Evolutionary conservation across 2,797 vertebrate genomes (phyloP).

Genomic region (Diplodus puntazzo): DNA sequence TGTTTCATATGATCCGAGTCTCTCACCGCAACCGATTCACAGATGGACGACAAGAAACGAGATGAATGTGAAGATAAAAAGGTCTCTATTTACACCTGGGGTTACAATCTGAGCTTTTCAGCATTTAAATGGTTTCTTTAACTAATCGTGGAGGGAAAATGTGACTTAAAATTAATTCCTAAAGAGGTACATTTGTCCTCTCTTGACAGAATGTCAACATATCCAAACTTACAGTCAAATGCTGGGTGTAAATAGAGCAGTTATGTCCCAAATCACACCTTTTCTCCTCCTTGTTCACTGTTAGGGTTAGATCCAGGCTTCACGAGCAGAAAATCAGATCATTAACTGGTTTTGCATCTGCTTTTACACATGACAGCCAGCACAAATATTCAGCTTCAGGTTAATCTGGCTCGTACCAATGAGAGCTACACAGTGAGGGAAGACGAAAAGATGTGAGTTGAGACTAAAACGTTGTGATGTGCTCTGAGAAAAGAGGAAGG

Average conservation of each 20-base stretch:
- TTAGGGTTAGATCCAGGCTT: slow-evolving; percentile 5
- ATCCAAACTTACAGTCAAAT: slow-evolving; percentile 15
- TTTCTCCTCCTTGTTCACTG: slow-evolving; percentile 1
- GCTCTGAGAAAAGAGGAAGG: slow-evolving; percentile 1
- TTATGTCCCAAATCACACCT: slow-evolving; percentile 1
- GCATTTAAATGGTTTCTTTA: slow-evolving; percentile 18
- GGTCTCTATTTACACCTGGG: slow-evolving; percentile 38
- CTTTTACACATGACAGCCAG: slow-evolving; percentile 1
- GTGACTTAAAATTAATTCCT: neutral
- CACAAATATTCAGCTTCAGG: slow-evolving; percentile 6
- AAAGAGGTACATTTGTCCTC: neutral
- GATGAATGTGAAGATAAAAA: slow-evolving; percentile 4
- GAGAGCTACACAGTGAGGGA: slow-evolving; percentile 9
- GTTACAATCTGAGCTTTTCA: neutral
- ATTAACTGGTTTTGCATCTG: neutral
- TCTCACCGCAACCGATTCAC: slow-evolving; percentile 55
- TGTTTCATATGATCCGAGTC: slow-evolving; percentile 59
- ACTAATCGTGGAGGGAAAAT: neutral
- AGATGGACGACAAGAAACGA: slow-evolving; percentile 30
- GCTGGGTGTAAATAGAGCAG: slow-evolving; percentile 34
- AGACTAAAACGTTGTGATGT: slow-evolving; percentile 29
- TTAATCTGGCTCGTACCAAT: slow-evolving; percentile 19
- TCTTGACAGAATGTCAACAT: slow-evolving; percentile 4
- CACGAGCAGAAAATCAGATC: slow-evolving; percentile 6
- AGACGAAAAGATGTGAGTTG: slow-evolving; percentile 9